Evolutionary conservation across 2,888 invertebrate species (phyloP).

Genomic region (Conchocele bisecta): DNA sequence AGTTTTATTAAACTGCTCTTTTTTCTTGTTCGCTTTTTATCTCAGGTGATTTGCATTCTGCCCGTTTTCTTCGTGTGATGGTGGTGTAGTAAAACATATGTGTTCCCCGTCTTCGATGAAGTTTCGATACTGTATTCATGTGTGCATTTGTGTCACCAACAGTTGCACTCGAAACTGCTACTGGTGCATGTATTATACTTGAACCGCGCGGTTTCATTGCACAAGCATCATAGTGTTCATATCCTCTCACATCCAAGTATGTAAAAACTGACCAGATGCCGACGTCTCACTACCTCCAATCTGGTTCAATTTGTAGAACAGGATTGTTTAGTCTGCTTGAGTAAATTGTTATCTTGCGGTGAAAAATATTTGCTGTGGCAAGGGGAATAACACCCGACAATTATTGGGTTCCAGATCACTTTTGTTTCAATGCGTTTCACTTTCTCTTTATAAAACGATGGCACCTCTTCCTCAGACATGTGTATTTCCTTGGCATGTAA

Average conservation of each 20-base stretch:
- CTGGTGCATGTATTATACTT: too few species aligned
- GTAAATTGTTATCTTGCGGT: constrained; percentile 7
- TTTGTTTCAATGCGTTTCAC: too few species aligned
- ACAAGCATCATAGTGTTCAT: constrained; percentile 15
- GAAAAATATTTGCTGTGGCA: constrained; percentile 8
- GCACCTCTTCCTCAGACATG: too few species aligned
- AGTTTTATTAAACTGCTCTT: constrained; percentile 4
- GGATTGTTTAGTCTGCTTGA: constrained; percentile 15
- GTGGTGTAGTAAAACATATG: not conserved
- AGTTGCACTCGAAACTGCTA: too few species aligned
- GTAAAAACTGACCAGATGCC: not conserved
- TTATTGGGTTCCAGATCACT: too few species aligned
- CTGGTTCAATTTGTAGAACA: constrained; percentile 2
- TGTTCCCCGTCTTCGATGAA: too few species aligned
- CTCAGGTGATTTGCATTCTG: not conserved
- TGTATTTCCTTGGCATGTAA: too few species aligned
- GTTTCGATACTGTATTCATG: too few species aligned
- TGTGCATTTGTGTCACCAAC: too few species aligned
- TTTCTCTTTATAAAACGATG: too few species aligned
- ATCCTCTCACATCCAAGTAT: constrained; percentile 6
- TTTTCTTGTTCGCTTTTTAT: constrained; percentile 4
- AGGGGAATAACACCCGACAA: constrained; percentile 27
- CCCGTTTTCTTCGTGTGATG: not conserved
- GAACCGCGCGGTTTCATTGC: too few species aligned
- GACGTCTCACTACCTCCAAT: not conserved